phyloP scores from a whole-genome alignment of 2,888 invertebrate species.

The Meandrusa payeni region DNA sequence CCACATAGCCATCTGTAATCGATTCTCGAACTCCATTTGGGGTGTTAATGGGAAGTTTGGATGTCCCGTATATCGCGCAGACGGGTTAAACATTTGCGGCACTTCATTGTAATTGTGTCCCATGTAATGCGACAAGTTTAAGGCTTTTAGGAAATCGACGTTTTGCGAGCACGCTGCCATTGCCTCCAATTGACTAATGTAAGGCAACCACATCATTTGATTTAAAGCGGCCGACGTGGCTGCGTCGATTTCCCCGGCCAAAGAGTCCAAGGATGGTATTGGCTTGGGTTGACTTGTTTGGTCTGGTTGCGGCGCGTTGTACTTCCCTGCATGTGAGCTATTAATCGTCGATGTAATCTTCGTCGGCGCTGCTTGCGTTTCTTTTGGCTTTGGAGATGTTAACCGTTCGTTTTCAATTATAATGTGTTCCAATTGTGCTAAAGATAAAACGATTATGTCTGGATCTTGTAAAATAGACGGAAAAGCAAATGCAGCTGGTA shows the following conservation, averaged over 20 bases:
- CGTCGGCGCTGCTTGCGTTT: constrained; percentile 40
- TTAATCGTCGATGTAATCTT: constrained; percentile 39
- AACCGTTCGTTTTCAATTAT: constrained; percentile 75
- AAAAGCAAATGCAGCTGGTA: constrained; percentile 87
- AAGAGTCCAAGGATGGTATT: constrained; percentile 59
- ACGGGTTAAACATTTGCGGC: constrained; percentile 71
- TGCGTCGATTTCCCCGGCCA: constrained; percentile 84
- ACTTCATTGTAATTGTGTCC: constrained; percentile 73
- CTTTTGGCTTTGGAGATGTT: constrained; percentile 37
- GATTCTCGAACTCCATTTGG: constrained; percentile 75
- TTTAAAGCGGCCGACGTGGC: constrained; percentile 85
- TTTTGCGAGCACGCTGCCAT: constrained; percentile 80
- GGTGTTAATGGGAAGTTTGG: constrained; percentile 66
- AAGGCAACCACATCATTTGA: constrained; percentile 89
- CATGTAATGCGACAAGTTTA: constrained; percentile 72
- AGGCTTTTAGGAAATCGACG: constrained; percentile 81
- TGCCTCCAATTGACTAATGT: constrained; percentile 82
- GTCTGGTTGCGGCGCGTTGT: constrained; percentile 40
- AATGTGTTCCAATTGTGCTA: constrained; percentile 86
- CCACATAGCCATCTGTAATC: constrained; percentile 84
- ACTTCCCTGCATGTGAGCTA: constrained; percentile 41
- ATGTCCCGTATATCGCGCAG: constrained; percentile 63
- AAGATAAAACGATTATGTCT: constrained; percentile 88
- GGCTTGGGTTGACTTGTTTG: constrained; percentile 52
- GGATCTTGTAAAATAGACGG: constrained; percentile 88